Conservation (phyloP, 2,888 invertebrate genomes). For the Drosophila rubida region DNA sequence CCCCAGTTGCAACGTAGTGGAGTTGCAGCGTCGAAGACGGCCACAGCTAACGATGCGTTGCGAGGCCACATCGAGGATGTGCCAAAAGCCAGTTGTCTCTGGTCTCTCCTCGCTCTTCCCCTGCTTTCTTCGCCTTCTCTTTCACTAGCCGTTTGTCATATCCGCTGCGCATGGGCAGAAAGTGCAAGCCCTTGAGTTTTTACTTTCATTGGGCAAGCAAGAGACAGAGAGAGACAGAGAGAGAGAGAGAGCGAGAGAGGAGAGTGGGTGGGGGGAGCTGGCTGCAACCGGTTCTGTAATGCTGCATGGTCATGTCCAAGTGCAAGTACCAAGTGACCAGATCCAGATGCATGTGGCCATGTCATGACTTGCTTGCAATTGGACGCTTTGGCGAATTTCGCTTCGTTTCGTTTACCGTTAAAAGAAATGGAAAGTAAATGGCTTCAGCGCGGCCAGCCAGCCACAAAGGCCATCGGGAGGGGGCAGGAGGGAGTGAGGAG, state of each 20-base stretch:
- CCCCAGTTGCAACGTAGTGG: conserved; percentile 16
- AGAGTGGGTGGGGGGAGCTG: not conserved
- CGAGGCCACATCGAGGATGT: conserved; percentile 59
- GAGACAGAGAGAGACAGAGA: not conserved
- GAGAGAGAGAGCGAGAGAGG: not conserved
- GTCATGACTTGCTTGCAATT: conserved; percentile 51
- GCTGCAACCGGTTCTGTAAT: conserved; percentile 51
- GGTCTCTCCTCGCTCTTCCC: not conserved
- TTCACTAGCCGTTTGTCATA: conserved; percentile 12
- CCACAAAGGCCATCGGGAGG: not conserved
- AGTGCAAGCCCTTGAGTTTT: conserved; percentile 85
- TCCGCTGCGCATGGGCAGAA: conserved; percentile 66
- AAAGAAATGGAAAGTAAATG: conserved; percentile 77
- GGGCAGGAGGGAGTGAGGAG: conserved; percentile 1
- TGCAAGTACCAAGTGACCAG: conserved; percentile 50
- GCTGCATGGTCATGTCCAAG: conserved; percentile 38
- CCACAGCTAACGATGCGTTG: conserved; percentile 75
- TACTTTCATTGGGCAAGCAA: conserved; percentile 81
- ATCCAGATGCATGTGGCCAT: conserved; percentile 39
- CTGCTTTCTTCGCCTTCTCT: conserved; percentile 10
- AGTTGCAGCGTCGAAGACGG: conserved; percentile 29
- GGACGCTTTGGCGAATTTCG: conserved; percentile 59
- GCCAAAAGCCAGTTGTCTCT: conserved; percentile 23
- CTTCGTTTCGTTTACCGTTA: conserved; percentile 68
- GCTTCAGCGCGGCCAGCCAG: conserved; percentile 22